These are phyloP conservation scores for Chrysomallon squamiferum DNA, from an alignment of 1,140 invertebrate genomes.

Conservation along the genomic window DNA sequence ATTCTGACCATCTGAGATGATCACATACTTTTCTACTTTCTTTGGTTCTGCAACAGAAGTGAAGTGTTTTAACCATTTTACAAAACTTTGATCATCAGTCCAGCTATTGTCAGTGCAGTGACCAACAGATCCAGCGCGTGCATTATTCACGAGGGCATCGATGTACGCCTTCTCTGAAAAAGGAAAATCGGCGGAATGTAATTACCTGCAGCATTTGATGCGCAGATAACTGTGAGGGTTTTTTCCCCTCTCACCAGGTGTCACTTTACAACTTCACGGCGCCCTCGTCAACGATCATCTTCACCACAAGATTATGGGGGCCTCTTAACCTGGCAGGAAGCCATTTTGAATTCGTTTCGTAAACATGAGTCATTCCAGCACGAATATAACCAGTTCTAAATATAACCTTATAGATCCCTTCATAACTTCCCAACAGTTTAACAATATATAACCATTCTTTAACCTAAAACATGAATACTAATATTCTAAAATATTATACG, in stretches of 20 bases:
- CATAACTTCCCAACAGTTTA: too few species aligned
- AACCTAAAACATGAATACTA: too few species aligned
- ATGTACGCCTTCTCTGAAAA: conserved; percentile 43
- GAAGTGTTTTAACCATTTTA: conserved; percentile 31
- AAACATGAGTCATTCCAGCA: too few species aligned
- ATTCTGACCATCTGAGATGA: conserved; percentile 29
- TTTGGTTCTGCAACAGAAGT: conserved; percentile 6
- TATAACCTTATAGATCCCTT: too few species aligned
- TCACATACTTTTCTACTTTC: conserved; percentile 10
- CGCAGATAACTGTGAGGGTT: conserved; percentile 31
- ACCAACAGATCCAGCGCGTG: conserved; percentile 16
- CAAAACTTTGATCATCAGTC: conserved; percentile 27
- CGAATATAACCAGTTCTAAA: too few species aligned
- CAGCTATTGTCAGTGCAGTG: conserved; percentile 23
- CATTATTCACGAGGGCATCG: conserved; percentile 59
- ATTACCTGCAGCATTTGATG: conserved; percentile 37
- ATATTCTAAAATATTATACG: too few species aligned
- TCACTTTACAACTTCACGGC: conserved; percentile 61
- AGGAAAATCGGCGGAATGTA: conserved; percentile 48
- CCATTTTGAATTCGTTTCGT: too few species aligned
- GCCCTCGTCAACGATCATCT: conserved; percentile 59
- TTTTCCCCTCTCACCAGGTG: conserved; percentile 61
- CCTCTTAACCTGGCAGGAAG: too few species aligned
- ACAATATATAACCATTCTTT: too few species aligned
- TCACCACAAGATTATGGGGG: conserved; percentile 15